A percentile compares a stretch with the other conserved stretches of the same genome.
These are phyloP conservation scores for Metallyticus violacea DNA, from an alignment of 2,888 invertebrate species.

Conservation along the genomic window DNA sequence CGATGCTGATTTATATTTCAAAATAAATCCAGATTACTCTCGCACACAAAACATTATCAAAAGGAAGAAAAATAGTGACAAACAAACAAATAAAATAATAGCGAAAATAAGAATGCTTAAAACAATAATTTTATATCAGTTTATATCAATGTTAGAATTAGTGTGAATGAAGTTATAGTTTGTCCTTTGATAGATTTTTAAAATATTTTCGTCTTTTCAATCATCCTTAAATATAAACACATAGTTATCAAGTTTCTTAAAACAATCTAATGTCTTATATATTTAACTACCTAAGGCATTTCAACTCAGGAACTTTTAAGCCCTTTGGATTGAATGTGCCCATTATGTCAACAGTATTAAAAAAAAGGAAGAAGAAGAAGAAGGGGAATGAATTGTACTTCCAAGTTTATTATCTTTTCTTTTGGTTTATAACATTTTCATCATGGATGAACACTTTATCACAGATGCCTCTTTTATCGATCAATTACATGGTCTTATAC, in stretches of 20 bases:
- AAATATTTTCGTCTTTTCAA: background rate
- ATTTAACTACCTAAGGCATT: background rate
- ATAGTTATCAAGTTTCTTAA: background rate
- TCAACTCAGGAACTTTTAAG: background rate
- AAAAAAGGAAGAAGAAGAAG: too few species aligned
- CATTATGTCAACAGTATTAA: background rate
- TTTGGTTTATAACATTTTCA: background rate
- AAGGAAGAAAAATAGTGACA: background rate
- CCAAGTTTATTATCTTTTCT: background rate
- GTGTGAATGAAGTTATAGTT: background rate
- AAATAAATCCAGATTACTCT: background rate
- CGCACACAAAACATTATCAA: background rate
- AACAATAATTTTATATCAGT: background rate
- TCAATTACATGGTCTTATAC: background rate
- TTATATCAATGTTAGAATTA: background rate
- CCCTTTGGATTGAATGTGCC: background rate
- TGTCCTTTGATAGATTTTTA: background rate
- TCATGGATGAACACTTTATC: background rate
- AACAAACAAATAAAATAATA: background rate
- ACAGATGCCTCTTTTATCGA: background rate
- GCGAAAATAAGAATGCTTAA: background rate
- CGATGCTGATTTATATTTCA: background rate
- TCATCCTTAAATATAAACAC: background rate
- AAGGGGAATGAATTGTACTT: background rate
- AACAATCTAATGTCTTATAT: background rate